Evolutionary conservation across 2,888 invertebrate species (phyloP).

Genomic region (Brachyptera risi): DNA sequence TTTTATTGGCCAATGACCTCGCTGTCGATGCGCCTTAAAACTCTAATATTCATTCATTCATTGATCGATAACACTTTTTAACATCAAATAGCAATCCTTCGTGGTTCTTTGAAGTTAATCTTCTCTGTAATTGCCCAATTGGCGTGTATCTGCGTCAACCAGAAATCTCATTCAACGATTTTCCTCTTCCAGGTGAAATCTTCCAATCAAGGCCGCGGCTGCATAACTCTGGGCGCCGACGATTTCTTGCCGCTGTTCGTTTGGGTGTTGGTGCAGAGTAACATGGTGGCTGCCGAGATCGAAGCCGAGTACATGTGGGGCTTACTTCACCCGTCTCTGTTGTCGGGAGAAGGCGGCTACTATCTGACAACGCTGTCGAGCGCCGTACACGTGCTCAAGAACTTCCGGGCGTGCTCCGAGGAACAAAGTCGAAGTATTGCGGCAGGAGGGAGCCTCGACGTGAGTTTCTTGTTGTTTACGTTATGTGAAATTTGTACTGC

Average conservation of each 20-base stretch:
- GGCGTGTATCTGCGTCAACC: neutral
- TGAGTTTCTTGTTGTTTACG: constrained; percentile 37
- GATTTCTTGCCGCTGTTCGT: constrained; percentile 90
- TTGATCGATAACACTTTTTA: too few species aligned
- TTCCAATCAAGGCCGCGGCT: constrained; percentile 52
- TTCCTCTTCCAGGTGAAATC: constrained; percentile 56
- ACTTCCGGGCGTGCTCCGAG: constrained; percentile 46
- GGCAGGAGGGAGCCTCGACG: constrained; percentile 43
- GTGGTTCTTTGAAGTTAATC: too few species aligned
- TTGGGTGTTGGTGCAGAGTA: constrained; percentile 85
- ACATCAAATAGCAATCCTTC: too few species aligned
- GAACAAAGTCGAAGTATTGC: constrained; percentile 39
- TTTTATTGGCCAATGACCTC: too few species aligned
- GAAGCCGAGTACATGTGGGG: constrained; percentile 97
- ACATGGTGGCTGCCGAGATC: constrained; percentile 87
- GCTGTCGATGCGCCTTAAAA: too few species aligned
- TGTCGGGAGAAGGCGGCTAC: constrained; percentile 92
- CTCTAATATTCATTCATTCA: too few species aligned
- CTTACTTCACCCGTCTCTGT: constrained; percentile 81
- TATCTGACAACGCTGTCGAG: constrained; percentile 91
- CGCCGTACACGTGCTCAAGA: constrained; percentile 84
- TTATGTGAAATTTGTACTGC: too few species aligned
- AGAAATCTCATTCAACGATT: neutral
- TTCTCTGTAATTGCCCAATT: too few species aligned
- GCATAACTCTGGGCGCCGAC: constrained; percentile 67